These are phyloP conservation scores for Eublepharis macularius DNA, from an alignment of 2,113 vertebrate genomes.

Conservation along the genomic window DNA sequence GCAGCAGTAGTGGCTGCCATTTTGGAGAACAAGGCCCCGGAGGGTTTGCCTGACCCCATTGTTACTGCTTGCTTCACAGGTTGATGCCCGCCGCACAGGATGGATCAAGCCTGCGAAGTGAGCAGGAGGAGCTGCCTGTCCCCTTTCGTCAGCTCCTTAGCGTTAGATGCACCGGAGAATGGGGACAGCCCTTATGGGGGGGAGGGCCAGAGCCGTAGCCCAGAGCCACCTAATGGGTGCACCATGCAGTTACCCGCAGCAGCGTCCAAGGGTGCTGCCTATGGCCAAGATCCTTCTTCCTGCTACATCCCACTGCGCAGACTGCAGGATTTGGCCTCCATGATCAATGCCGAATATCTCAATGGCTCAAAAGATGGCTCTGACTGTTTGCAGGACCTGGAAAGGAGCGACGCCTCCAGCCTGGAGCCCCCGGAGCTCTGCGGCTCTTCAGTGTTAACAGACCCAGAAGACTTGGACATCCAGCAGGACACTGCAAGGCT, in stretches of 20 bases:
- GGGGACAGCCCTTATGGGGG: slow-evolving; percentile 77
- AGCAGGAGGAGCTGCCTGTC: slow-evolving; percentile 78
- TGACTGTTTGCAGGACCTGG: slow-evolving; percentile 72
- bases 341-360: slow-evolving; percentile 84
- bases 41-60: slow-evolving; percentile 55
- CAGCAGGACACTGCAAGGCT: slow-evolving; percentile 38
- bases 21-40: slow-evolving; percentile 66
- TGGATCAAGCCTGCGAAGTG: slow-evolving; percentile 85
- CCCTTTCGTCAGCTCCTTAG: slow-evolving; percentile 79
- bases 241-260: slow-evolving; percentile 74
- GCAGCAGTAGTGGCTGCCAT: slow-evolving; percentile 74
- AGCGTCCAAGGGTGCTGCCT: slow-evolving; percentile 72
- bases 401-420: slow-evolving; percentile 64
- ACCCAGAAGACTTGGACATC: slow-evolving; percentile 40
- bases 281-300: slow-evolving; percentile 78
- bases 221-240: slow-evolving; percentile 73
- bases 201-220: slow-evolving; percentile 74
- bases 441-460: slow-evolving; percentile 59
- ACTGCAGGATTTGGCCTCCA: slow-evolving; percentile 88
- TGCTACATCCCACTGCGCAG: slow-evolving; percentile 85
- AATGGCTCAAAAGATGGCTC: slow-evolving; percentile 74
- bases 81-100: slow-evolving; percentile 79
- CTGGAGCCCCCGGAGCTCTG: slow-evolving; percentile 63
- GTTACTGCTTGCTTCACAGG: slow-evolving; percentile 69
- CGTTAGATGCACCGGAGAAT: slow-evolving; percentile 75